Evolutionary conservation across 2,888 invertebrate genomes (phyloP), one percentile per base, ranked within the genome.

Genomic region (Mactromeris polynyma): DNA sequence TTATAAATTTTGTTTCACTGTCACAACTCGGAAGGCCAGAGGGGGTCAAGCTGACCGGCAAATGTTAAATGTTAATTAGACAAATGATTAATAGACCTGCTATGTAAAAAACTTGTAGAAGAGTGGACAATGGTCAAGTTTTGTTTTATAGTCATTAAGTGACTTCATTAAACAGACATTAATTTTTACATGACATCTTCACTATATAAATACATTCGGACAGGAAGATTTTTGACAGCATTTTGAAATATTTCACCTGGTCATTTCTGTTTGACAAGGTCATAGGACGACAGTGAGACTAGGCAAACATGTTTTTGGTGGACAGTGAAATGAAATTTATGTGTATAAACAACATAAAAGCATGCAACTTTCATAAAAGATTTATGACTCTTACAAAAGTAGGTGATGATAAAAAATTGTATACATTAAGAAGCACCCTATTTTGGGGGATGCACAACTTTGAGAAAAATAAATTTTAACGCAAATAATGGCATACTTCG

Each of bases 1-100:
- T 89, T 85, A 81, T 82, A 87, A 85, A 81, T 87, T 91, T 89
- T 81, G 87, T 86, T 73, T 82, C 51, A 82, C n/a, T 38, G 69
- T 81, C 73, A 77, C 77, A 77, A 9, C 51, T 51, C 9, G 21
- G 14, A 58, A 79, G 86, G 87, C 88, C 84, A 89, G 36, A 64
- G 86, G 73, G 73, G 89, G 88, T 89, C 89, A 91, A 86, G 69
- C 73, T 91, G 88, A 89, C 89, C 91, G 82, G 42, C 54, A 81
- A 26, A 40, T 84, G 69, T 40, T 80, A 42, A 73, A 42, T 58
- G 86, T 54, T 73, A 84, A 86, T 86, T 85, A 82, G 69, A 83
- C 64, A 87, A 81, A 87, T 90, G 90, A 90, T 87, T 83, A 81
- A 90, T 90, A 46, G 79, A 26, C 82, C 38, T 69, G 38, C 79